phyloP scores from a whole-genome alignment of 2,797 vertebrate genomes.

The Enteromius thamalakanensis region DNA sequence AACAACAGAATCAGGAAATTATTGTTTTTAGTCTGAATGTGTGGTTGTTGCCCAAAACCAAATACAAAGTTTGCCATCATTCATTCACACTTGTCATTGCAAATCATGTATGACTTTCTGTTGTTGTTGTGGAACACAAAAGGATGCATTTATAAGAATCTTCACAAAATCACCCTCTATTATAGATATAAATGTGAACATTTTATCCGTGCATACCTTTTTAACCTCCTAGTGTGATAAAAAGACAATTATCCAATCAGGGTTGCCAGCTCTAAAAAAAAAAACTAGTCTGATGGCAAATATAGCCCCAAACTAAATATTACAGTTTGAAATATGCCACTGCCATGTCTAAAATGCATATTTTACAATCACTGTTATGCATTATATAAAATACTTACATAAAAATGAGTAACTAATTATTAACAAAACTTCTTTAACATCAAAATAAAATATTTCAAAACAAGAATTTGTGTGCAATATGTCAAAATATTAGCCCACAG shows the following conservation, averaged over 20 bases:
- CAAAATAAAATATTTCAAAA: not conserved
- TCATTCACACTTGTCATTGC: not conserved
- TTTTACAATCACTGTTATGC: not conserved
- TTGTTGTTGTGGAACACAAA: not conserved
- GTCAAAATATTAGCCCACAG: not conserved
- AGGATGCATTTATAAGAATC: not conserved
- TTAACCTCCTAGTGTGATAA: not conserved
- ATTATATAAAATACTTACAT: not conserved
- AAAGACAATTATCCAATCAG: not conserved
- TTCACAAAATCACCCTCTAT: not conserved
- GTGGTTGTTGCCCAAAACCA: not conserved
- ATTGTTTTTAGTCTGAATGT: not conserved
- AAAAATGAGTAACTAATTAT: not conserved
- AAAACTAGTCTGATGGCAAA: not conserved
- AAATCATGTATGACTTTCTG: not conserved
- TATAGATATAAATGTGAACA: not conserved
- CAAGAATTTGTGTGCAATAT: not conserved
- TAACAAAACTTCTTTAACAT: not conserved
- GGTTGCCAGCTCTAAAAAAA: not conserved
- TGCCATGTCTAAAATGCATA: not conserved
- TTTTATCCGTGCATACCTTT: not conserved
- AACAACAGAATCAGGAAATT: not conserved
- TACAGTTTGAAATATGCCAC: not conserved
- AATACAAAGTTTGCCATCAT: not conserved
- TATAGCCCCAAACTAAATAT: not conserved